Base-by-base conservation (phyloP, 2,888 invertebrate genomes). In the Scrobipalpa atriplicella region DNA sequence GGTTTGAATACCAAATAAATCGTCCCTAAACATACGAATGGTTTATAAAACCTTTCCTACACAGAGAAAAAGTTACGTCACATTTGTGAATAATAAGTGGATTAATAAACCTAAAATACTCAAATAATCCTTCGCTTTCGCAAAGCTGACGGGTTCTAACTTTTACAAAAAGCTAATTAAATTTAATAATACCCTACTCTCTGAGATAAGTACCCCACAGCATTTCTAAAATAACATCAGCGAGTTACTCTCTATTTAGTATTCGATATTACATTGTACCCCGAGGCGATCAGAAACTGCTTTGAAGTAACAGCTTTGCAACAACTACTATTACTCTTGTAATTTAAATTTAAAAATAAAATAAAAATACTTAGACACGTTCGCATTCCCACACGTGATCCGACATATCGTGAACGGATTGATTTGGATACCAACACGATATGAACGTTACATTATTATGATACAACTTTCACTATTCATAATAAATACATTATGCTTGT, bases 401-500 rank as follows among this genome's bases (percentile, higher is more conserved):
- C 36, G 63, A 8, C 19, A 64, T 19, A 56, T 64, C 39, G 11
- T 47, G n/a, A 21, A 21, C 21, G 21, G 62, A 11, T 41, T 39
- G 7, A 38, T 64, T 41, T 64, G 54, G 38, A 54, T 13, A 56
- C 13, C 21, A 56, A 56, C 21, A 29, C 38, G 58, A 16, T 51
- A 66, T 64, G 58, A 67, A 67, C 61, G 63, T 64, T 67, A 64
- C 29, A 54, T 41, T 62, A 29, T 36, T 36, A 41, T 16, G 16
- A 54, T 21, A 58, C 63, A 65, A 68, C 67, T 68, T 68, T 68
- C 68, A 66, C 66, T 61, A 29, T 38, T 58, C 58, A 56, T 65
- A 67, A 67, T 65, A 65, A n/a, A n/a, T 51, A 39, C 60, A 21
- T 21, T 65, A n/a, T n/a, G 51, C 19, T 65, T 65, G 61, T 54